These are phyloP conservation scores for Drosophila ambigua DNA, from an alignment of 1,140 invertebrate genomes.

Conservation along the genomic window DNA sequence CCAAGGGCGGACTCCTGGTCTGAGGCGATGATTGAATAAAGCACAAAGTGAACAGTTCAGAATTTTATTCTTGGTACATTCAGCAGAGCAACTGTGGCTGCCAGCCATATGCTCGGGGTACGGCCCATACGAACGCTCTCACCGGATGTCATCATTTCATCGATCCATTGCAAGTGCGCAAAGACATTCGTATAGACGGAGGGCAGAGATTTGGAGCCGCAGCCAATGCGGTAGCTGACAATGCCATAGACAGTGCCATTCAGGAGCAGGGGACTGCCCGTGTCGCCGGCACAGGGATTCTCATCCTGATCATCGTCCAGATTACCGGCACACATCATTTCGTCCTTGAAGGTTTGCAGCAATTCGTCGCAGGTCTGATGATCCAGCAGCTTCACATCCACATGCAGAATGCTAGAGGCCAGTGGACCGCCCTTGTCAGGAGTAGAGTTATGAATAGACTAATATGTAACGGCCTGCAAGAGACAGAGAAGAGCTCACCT, in stretches of 20 bases:
- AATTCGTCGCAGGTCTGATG: slow-evolving; percentile 8
- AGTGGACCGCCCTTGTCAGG: slow-evolving; percentile 38
- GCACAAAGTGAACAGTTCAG: slow-evolving; percentile 7
- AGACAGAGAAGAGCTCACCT: slow-evolving; percentile 12
- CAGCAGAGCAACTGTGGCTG: background rate
- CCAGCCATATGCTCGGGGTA: background rate
- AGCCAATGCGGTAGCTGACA: slow-evolving; percentile 50
- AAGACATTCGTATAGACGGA: slow-evolving; percentile 58
- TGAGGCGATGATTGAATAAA: slow-evolving; percentile 45
- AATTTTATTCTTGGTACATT: slow-evolving; percentile 14
- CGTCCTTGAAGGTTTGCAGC: slow-evolving; percentile 28
- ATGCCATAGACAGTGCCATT: slow-evolving; percentile 52
- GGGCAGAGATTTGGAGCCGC: slow-evolving; percentile 35
- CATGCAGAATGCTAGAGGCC: slow-evolving; percentile 29
- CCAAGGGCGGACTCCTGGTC: slow-evolving; percentile 66
- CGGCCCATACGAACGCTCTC: background rate
- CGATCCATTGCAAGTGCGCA: slow-evolving; percentile 47
- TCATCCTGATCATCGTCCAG: slow-evolving; percentile 23
- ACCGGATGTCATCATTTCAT: background rate
- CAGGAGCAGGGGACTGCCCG: slow-evolving; percentile 38
- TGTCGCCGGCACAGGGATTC: slow-evolving; percentile 56
- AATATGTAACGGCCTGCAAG: background rate
- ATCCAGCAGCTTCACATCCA: slow-evolving; percentile 41
- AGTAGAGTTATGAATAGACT: background rate
- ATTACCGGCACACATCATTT: slow-evolving; percentile 66